Conservation (phyloP, 64 coral and sea anemone genomes). For the Montipora foliosa region DNA sequence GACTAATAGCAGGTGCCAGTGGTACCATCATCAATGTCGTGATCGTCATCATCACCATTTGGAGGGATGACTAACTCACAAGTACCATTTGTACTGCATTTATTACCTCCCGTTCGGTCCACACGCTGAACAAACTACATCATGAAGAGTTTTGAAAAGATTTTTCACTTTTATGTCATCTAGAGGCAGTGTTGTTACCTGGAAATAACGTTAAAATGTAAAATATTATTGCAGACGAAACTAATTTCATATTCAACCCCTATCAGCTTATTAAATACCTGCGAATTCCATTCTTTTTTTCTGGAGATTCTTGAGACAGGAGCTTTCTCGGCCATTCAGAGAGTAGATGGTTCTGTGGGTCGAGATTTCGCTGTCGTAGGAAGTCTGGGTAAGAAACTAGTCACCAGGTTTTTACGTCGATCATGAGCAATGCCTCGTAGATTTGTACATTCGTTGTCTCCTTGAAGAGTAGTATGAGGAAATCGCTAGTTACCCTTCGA, state of each 20-base stretch:
- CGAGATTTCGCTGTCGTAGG: background rate
- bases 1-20: too few relatives aligned
- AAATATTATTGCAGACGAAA: too few relatives aligned
- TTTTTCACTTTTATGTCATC: background rate
- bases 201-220: background rate
- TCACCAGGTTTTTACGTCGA: too few relatives aligned
- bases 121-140: slow-evolving; percentile 53
- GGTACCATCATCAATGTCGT: too few relatives aligned
- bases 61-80: too few relatives aligned
- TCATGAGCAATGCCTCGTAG: too few relatives aligned
- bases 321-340: slow-evolving; percentile 15
- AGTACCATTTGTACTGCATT: too few relatives aligned
- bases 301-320: background rate
- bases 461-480: slow-evolving; percentile 27
- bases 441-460: too few relatives aligned
- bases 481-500: slow-evolving; percentile 75
- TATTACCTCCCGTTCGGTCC: slow-evolving; percentile 73
- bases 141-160: slow-evolving; percentile 15
- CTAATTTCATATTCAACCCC: too few relatives aligned
- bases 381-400: slow-evolving; percentile 1
- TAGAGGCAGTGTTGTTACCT: slow-evolving; percentile 43
- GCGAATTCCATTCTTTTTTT: background rate
- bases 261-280: background rate
- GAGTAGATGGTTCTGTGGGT: too few relatives aligned
- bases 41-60: too few relatives aligned